A percentile compares a stretch with the other conserved stretches of the same genome.
Evolutionary conservation across 2,113 vertebrate genomes (phyloP).

Genomic region (Psammodynastes pulverulentus): DNA sequence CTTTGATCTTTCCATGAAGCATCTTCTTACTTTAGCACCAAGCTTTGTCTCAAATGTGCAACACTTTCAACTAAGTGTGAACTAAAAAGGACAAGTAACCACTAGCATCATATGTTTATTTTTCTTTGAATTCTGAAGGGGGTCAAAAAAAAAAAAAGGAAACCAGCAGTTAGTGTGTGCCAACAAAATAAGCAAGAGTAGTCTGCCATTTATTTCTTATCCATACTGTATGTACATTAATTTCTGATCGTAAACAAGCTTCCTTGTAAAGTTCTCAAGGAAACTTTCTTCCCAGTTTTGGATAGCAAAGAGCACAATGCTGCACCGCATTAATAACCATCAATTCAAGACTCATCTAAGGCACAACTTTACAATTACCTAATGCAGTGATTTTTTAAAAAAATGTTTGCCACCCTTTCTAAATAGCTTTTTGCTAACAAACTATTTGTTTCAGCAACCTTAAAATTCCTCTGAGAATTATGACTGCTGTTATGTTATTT

Average conservation of each 20-base stretch:
- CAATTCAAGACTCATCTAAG: slow-evolving; percentile 48
- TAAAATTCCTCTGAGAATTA: slow-evolving; percentile 51
- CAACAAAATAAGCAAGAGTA: slow-evolving; percentile 47
- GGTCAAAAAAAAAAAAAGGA: neutral
- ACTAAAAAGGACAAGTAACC: slow-evolving; percentile 51
- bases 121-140: slow-evolving; percentile 18
- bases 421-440: neutral
- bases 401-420: neutral
- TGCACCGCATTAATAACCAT: slow-evolving; percentile 17
- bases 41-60: slow-evolving; percentile 36
- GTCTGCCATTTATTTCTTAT: slow-evolving; percentile 54
- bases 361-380: slow-evolving; percentile 36
- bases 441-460: slow-evolving; percentile 31
- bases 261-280: neutral
- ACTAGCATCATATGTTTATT: slow-evolving; percentile 35
- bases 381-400: neutral
- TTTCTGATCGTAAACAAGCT: neutral
- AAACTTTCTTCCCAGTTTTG: neutral
- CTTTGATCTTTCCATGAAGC: slow-evolving; percentile 55
- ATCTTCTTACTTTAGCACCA: slow-evolving; percentile 49
- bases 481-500: neutral
- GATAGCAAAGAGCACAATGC: neutral
- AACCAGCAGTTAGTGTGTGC: slow-evolving; percentile 42
- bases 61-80: slow-evolving; percentile 39
- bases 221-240: slow-evolving; percentile 44